Percentiles rank a stretch among this genome's conserved stretches.
Conservation (phyloP, 2,113 vertebrate species). For the Chascanopsetta lugubris region DNA sequence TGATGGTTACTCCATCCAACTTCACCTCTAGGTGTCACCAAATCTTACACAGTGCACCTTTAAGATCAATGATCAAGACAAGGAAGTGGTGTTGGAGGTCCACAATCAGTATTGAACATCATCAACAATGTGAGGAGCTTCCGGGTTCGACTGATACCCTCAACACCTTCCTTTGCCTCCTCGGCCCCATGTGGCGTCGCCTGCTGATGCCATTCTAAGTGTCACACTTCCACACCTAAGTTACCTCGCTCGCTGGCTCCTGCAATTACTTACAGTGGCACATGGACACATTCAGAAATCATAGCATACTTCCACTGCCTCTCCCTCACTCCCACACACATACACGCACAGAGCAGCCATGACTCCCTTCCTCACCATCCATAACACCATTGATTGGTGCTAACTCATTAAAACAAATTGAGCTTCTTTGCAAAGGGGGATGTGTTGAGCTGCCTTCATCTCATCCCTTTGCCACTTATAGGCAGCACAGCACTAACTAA, state of each 20-base stretch:
- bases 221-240: constrained; percentile 45
- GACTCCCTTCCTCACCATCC: constrained; percentile 14
- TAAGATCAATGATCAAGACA: neutral
- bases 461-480: constrained; percentile 17
- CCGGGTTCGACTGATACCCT: neutral
- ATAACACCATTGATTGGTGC: constrained; percentile 45
- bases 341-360: neutral
- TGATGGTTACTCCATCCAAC: too few species aligned
- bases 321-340: neutral
- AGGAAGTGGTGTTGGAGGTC: neutral
- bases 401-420: constrained; percentile 55
- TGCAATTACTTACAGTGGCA: constrained; percentile 37
- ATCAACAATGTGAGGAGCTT: neutral
- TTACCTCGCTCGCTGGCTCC: constrained; percentile 9
- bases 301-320: constrained; percentile 8
- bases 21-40: too few species aligned
- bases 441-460: neutral
- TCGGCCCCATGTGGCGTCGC: neutral
- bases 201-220: constrained; percentile 43
- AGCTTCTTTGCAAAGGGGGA: constrained; percentile 37
- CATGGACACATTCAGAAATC: constrained; percentile 19
- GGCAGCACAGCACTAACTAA: neutral
- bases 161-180: neutral
- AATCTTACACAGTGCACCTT: neutral
- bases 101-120: neutral